Evolutionary conservation across 2,888 invertebrate genomes (phyloP), one percentile per base, ranked within the genome.

Genomic region (Hyppa rectilinea): DNA sequence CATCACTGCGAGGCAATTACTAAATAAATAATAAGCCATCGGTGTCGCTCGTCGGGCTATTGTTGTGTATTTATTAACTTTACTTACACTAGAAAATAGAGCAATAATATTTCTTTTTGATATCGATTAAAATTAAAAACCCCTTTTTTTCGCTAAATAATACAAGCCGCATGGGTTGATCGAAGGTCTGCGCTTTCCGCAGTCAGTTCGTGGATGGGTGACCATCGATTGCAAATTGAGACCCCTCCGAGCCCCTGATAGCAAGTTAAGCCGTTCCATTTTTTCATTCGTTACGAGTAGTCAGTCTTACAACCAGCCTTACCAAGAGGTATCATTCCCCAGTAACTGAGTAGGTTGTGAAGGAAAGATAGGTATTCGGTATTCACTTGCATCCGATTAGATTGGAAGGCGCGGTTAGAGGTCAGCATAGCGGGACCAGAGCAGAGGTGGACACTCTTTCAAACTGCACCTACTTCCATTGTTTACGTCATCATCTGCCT

Each of bases 71-170:
- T 40, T 49, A 14, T 20, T 49, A 4, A 17, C 7, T 31, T 31
- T 31, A 12, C 7, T 34, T 58, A 9, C 12, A 64, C 12, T 20
- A 43, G 20, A 14, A 40, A 26, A 50, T 31, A 64, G 38, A 23
- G 20, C 49, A 31, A 43, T 7, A 2, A 52, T 26, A 17, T 12
- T 50, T 34, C 14, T n/a, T 26, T 10, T 23, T 34, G n/a, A 17
- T 52, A 26, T 29, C 26, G 34, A 55, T 55, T 36, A 36, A 36
- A 56, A 56, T n/a, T n/a, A n/a, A n/a, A n/a, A n/a, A n/a, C n/a
- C n/a, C n/a, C n/a, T n/a, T n/a, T n/a, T n/a, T n/a, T n/a, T n/a
- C n/a, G n/a, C 7, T 14, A 17, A 14, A 4, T 34, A 55, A 9
- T 14, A 34, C 14, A 14, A 36, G 23, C 4, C 34, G 17, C 23